phyloP scores from a whole-genome alignment of 1,140 invertebrate genomes.

The Cydia fagiglandana region DNA sequence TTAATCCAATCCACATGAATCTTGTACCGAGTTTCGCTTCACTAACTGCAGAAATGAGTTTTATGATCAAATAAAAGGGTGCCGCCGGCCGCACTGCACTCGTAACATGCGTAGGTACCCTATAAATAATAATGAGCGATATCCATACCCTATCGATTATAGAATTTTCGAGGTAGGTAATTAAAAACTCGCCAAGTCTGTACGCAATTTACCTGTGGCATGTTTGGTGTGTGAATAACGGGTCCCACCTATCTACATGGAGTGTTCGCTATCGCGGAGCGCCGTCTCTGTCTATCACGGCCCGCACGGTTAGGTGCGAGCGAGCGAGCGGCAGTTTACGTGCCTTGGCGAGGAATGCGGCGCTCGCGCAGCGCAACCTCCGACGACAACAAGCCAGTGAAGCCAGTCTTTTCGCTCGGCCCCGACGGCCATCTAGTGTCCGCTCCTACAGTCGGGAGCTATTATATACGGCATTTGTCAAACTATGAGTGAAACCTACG shows the following conservation, averaged over 20 bases:
- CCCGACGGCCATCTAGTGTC: conserved; percentile 53
- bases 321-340: conserved; percentile 56
- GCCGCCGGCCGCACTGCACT: not conserved
- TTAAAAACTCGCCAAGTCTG: conserved; percentile 21
- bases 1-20: too few species aligned
- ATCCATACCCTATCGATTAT: conserved; percentile 10
- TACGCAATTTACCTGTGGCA: conserved; percentile 30
- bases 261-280: conserved; percentile 40
- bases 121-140: conserved; percentile 13
- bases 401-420: conserved; percentile 71
- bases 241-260: conserved; percentile 67
- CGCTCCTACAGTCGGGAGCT: conserved; percentile 35
- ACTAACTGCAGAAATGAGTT: conserved; percentile 20
- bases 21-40: not conserved
- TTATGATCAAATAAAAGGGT: conserved; percentile 15
- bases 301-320: conserved; percentile 38
- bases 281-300: conserved; percentile 38
- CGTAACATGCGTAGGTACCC: not conserved
- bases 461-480: conserved; percentile 53
- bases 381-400: conserved; percentile 61
- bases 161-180: conserved; percentile 9
- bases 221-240: conserved; percentile 69
- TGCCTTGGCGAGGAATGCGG: conserved; percentile 70
- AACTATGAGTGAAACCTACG: conserved; percentile 72
- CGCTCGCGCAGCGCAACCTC: conserved; percentile 64